These are phyloP conservation scores for Paraescarpia echinospica DNA, from an alignment of 1,140 invertebrate species.

Conservation along the genomic window DNA sequence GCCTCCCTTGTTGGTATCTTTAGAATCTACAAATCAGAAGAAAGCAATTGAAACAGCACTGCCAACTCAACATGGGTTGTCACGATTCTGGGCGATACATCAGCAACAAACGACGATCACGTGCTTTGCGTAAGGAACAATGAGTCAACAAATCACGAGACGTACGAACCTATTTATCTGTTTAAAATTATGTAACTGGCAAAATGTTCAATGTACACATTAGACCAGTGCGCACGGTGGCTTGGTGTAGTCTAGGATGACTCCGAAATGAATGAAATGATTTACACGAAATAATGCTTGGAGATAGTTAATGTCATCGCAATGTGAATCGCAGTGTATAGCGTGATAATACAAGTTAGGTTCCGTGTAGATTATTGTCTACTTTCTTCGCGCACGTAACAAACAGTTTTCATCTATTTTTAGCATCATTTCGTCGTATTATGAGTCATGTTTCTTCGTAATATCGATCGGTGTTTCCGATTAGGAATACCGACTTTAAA, in stretches of 20 bases:
- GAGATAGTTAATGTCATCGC: too few relatives aligned
- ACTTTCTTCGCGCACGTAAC: too few relatives aligned
- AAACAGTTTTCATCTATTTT: too few relatives aligned
- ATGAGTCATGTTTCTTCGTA: neutral
- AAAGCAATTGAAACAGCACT: neutral
- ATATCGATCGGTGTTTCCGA: neutral
- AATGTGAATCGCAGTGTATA: too few relatives aligned
- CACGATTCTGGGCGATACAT: neutral
- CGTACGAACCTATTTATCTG: neutral
- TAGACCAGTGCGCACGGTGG: neutral
- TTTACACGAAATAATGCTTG: too few relatives aligned
- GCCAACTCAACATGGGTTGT: neutral
- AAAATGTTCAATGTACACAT: neutral
- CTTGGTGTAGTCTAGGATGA: too few relatives aligned
- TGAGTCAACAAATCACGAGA: neutral
- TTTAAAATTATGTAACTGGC: neutral
- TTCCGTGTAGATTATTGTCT: too few relatives aligned
- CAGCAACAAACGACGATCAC: neutral
- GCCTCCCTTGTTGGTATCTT: neutral
- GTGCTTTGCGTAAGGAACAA: neutral
- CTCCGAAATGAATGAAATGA: too few relatives aligned
- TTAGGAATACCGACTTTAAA: neutral
- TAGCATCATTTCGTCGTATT: neutral
- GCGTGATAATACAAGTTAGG: too few relatives aligned
- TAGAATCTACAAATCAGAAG: neutral